Conservation (phyloP, 1,140 invertebrate genomes). For the Potamilus streckersoni region DNA sequence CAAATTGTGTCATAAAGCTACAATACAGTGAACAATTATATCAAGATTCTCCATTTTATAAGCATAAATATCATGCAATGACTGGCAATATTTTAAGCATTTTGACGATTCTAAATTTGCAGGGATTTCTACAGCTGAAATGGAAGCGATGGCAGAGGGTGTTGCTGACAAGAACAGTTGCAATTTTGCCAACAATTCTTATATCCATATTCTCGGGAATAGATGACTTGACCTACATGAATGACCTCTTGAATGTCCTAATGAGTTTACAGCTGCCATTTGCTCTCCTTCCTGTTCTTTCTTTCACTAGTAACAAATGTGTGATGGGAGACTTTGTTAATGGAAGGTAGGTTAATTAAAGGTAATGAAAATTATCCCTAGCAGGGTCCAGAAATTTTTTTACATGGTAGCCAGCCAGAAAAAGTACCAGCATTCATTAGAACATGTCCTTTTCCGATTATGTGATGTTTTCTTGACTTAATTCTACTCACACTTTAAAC, state of each 20-base stretch:
- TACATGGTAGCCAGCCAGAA: too few species aligned
- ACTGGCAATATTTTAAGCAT: background rate
- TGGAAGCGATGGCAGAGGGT: slow-evolving; percentile 92
- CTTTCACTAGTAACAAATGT: slow-evolving; percentile 83
- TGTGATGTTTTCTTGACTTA: too few species aligned
- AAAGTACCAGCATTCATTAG: too few species aligned
- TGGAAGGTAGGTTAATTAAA: slow-evolving; percentile 53
- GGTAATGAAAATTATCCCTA: too few species aligned
- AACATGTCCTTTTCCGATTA: too few species aligned
- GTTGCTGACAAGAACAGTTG: slow-evolving; percentile 86
- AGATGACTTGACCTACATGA: slow-evolving; percentile 83
- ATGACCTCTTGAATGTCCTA: slow-evolving; percentile 90
- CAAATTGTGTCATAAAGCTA: too few species aligned
- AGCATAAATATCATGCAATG: too few species aligned
- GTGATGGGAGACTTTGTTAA: slow-evolving; percentile 77
- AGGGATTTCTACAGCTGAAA: slow-evolving; percentile 89
- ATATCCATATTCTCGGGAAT: slow-evolving; percentile 82
- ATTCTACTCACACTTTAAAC: too few species aligned
- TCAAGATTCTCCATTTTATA: too few species aligned
- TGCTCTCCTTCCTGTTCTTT: slow-evolving; percentile 85
- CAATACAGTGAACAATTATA: too few species aligned
- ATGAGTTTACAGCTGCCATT: slow-evolving; percentile 83
- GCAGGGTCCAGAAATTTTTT: too few species aligned
- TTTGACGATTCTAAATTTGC: slow-evolving; percentile 39
- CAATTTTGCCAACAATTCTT: slow-evolving; percentile 89